phyloP scores from a whole-genome alignment of 2,888 invertebrate species.

The Ectobius pallidus region DNA sequence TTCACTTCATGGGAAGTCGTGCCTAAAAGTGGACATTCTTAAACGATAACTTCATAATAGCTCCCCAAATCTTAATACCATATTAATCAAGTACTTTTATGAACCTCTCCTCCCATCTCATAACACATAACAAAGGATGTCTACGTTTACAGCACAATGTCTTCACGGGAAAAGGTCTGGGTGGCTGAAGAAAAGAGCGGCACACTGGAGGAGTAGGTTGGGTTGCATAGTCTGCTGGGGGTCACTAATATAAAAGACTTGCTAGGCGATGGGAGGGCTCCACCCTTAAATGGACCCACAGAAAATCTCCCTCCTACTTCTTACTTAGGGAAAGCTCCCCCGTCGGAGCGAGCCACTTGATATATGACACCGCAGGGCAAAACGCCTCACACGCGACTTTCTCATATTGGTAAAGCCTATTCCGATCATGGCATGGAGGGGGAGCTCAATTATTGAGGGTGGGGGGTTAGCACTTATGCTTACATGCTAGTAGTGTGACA shows the following conservation, averaged over 20 bases:
- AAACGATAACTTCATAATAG: too few species aligned
- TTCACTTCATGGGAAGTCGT: too few species aligned
- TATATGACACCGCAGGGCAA: conserved; percentile 7
- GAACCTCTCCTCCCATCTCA: too few species aligned
- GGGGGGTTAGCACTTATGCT: too few species aligned
- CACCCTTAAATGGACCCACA: conserved; percentile 11
- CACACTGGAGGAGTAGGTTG: background rate
- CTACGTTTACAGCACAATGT: too few species aligned
- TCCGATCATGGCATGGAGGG: background rate
- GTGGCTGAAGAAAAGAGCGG: background rate
- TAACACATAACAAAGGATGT: too few species aligned
- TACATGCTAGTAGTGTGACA: too few species aligned
- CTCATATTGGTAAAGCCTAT: background rate
- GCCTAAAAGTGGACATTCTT: too few species aligned
- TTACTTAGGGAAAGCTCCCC: conserved; percentile 3
- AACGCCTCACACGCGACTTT: background rate
- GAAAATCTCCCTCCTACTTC: conserved; percentile 11
- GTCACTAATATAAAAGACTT: conserved; percentile 29
- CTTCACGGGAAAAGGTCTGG: too few species aligned
- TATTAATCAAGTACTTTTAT: too few species aligned
- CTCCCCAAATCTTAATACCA: too few species aligned
- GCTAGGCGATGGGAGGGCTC: background rate
- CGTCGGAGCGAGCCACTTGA: background rate
- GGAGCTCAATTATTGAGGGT: too few species aligned
- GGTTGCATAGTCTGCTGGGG: conserved; percentile 21